These are phyloP conservation scores for Borostomias antarcticus DNA, from an alignment of 2,797 vertebrate species.

Conservation along the genomic window DNA sequence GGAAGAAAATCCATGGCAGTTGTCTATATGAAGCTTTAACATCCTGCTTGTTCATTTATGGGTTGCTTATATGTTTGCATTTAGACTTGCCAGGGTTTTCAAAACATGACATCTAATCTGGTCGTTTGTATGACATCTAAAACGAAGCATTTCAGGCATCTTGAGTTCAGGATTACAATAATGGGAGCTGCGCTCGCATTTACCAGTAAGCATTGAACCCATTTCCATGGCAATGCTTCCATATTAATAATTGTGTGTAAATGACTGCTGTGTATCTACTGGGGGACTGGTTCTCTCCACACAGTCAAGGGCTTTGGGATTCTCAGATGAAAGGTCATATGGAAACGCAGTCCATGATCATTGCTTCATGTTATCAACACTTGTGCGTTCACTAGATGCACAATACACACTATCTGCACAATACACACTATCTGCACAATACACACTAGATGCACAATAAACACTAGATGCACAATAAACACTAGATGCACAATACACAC, in stretches of 20 bases:
- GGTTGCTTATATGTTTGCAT: conserved; percentile 64
- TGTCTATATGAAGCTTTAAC: conserved; percentile 39
- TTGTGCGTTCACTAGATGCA: conserved; percentile 63
- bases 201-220: conserved; percentile 57
- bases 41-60: conserved; percentile 60
- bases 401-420: conserved; percentile 70
- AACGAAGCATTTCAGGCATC: conserved; percentile 39
- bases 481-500: conserved; percentile 70
- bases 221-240: conserved; percentile 51
- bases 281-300: conserved; percentile 64
- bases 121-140: conserved; percentile 45
- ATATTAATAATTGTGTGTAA: conserved; percentile 59
- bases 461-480: conserved; percentile 70
- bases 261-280: conserved; percentile 56
- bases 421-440: too few species aligned
- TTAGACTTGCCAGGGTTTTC: conserved; percentile 64
- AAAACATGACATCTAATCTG: conserved; percentile 33
- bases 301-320: conserved; percentile 69
- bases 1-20: conserved; percentile 63
- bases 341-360: conserved; percentile 69
- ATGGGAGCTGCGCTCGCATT: conserved; percentile 42
- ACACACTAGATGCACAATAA: conserved; percentile 72
- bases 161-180: conserved; percentile 39
- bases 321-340: conserved; percentile 73
- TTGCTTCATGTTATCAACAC: conserved; percentile 71